Conservation (phyloP, 37 sponge, comb jelly and placozoan genomes). For the Axinella damicornis region DNA sequence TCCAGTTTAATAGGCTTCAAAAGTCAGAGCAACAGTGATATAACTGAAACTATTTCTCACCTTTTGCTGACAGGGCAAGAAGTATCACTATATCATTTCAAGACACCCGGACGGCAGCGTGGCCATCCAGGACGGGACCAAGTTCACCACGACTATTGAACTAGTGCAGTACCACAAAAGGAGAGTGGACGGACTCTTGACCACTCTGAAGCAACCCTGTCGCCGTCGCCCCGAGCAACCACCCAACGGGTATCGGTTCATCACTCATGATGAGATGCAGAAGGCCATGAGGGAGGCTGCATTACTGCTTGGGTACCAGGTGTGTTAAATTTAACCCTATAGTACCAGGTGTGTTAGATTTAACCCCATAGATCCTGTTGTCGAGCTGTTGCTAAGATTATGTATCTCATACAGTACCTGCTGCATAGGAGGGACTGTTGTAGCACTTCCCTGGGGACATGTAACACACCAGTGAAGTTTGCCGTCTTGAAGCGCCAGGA, state of each 20-base stretch:
- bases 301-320: constrained; percentile 77
- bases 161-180: constrained; percentile 74
- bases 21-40: too few relatives aligned
- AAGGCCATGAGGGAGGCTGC: constrained; percentile 80
- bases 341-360: constrained; percentile 45
- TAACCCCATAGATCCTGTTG: constrained; percentile 32
- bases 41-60: too few relatives aligned
- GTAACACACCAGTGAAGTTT: too few relatives aligned
- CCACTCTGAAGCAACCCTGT: constrained; percentile 76
- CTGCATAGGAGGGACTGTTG: too few relatives aligned
- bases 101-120: constrained; percentile 71
- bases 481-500: too few relatives aligned
- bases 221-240: constrained; percentile 63
- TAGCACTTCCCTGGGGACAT: too few relatives aligned
- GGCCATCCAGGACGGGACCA: constrained; percentile 85
- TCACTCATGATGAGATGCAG: constrained; percentile 80
- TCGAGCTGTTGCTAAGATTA: too few relatives aligned
- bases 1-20: too few relatives aligned
- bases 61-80: constrained; percentile 8
- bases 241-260: constrained; percentile 82
- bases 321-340: background rate
- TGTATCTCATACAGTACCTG: too few relatives aligned
- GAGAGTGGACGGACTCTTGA: constrained; percentile 79
- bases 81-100: constrained; percentile 77
- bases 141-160: constrained; percentile 79